Percentiles rank a stretch among this genome's conserved stretches.
Conservation (phyloP, 1,140 invertebrate species). For the Brachionus paranguensis region DNA sequence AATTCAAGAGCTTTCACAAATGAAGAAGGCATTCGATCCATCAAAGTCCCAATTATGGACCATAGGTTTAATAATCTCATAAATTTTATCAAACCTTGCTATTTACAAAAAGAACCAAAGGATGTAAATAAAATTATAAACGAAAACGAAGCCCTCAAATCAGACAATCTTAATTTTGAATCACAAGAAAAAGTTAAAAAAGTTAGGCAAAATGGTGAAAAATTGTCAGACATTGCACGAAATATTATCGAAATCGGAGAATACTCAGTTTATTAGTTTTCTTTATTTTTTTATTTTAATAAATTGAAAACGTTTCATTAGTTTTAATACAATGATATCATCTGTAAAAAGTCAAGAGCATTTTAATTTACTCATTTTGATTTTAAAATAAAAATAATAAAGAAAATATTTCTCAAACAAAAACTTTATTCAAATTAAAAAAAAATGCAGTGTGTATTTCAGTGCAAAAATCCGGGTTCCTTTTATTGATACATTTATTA, state of each 20-base stretch:
- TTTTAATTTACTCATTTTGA: no score
- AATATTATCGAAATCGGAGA: background rate
- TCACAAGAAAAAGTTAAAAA: background rate
- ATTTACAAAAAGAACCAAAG: background rate
- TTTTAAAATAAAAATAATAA: no score
- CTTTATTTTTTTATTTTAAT: background rate
- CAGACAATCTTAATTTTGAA: background rate
- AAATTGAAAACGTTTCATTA: background rate
- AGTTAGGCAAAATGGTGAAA: background rate
- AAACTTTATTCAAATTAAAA: no score
- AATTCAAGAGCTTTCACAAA: background rate
- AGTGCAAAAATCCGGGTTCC: no score
- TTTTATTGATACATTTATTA: no score
- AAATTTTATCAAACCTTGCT: slow-evolving; percentile 13
- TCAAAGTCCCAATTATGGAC: background rate
- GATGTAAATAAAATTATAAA: slow-evolving; percentile 30
- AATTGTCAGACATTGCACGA: background rate
- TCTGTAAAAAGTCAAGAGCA: background rate
- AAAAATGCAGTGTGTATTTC: no score
- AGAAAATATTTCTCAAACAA: no score
- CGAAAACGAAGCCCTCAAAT: slow-evolving; percentile 12
- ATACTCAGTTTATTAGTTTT: background rate
- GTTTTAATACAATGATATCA: background rate
- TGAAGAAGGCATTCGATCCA: background rate
- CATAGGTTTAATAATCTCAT: slow-evolving; percentile 28